phyloP scores from a whole-genome alignment of 2,888 invertebrate species.

The Cheilosia vulpina region DNA sequence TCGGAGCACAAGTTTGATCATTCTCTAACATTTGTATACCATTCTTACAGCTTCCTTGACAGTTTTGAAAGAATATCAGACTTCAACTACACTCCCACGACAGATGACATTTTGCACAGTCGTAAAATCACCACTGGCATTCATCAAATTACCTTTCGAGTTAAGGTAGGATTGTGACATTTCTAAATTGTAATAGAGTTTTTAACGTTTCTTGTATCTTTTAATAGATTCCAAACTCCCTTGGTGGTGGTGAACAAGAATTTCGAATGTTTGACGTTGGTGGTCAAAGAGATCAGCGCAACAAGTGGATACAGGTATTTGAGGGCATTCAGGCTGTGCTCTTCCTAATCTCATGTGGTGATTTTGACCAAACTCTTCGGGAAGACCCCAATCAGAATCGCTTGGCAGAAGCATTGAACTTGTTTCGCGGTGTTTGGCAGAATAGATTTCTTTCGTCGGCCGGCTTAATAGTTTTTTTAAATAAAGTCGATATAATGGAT shows the following conservation, averaged over 20 bases:
- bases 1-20: slow-evolving; percentile 15
- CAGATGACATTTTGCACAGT: slow-evolving; percentile 91
- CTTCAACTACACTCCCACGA: slow-evolving; percentile 88
- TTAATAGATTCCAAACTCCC: slow-evolving; percentile 86
- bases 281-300: slow-evolving; percentile 91
- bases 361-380: slow-evolving; percentile 90
- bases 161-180: slow-evolving; percentile 83
- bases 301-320: slow-evolving; percentile 94
- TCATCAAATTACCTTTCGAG: slow-evolving; percentile 90
- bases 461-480: slow-evolving; percentile 91
- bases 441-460: slow-evolving; percentile 88
- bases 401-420: slow-evolving; percentile 88
- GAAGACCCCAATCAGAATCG: slow-evolving; percentile 90
- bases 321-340: slow-evolving; percentile 92
- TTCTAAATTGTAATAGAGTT: not conserved
- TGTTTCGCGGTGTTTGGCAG: slow-evolving; percentile 91
- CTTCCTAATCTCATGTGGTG: slow-evolving; percentile 91
- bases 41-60: slow-evolving; percentile 88
- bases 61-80: slow-evolving; percentile 87
- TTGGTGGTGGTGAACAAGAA: slow-evolving; percentile 88
- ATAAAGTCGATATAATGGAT: slow-evolving; percentile 91
- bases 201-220: not conserved
- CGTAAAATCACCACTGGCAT: slow-evolving; percentile 90
- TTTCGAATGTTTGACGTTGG: slow-evolving; percentile 95
- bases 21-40: not conserved